Percentiles rank a stretch among this genome's conserved stretches.
These are phyloP conservation scores for Megastigmus dorsalis DNA, from an alignment of 2,888 invertebrate species.

Conservation along the genomic window DNA sequence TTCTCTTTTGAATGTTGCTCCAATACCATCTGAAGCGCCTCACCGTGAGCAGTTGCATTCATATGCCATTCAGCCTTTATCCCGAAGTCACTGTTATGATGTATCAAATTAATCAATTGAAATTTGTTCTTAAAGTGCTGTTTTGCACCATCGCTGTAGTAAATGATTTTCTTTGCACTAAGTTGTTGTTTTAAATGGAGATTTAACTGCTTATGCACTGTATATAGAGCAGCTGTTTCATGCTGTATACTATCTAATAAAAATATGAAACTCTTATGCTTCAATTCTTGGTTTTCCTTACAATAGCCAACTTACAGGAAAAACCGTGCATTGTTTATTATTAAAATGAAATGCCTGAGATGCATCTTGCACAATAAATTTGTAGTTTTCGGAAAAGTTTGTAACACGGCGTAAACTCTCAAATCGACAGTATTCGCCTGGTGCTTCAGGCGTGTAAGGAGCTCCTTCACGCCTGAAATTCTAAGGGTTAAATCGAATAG, in stretches of 20 bases:
- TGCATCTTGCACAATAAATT: slow-evolving; percentile 45
- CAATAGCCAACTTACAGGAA: slow-evolving; percentile 53
- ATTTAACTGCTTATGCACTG: not conserved
- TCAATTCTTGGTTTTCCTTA: slow-evolving; percentile 24
- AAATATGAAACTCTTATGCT: slow-evolving; percentile 46
- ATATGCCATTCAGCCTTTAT: not conserved
- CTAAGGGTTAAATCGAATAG: too few species aligned
- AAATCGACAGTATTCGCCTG: too few species aligned
- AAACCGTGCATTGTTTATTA: slow-evolving; percentile 51
- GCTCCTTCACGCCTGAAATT: too few species aligned
- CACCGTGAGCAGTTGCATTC: not conserved
- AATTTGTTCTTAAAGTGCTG: not conserved
- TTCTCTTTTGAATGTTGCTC: not conserved
- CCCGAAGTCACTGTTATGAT: not conserved
- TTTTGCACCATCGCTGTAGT: not conserved
- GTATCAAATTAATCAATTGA: not conserved
- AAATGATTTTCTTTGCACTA: not conserved
- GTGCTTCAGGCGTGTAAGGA: too few species aligned
- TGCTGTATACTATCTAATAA: slow-evolving; percentile 50
- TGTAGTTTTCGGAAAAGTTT: slow-evolving; percentile 39
- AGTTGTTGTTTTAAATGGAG: not conserved
- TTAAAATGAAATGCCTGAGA: slow-evolving; percentile 54
- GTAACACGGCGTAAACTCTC: too few species aligned
- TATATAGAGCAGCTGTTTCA: slow-evolving; percentile 50
- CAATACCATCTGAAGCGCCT: not conserved